Evolutionary conservation across 2,888 invertebrate species (phyloP).

Genomic region (Lamellibrachia satsuma): DNA sequence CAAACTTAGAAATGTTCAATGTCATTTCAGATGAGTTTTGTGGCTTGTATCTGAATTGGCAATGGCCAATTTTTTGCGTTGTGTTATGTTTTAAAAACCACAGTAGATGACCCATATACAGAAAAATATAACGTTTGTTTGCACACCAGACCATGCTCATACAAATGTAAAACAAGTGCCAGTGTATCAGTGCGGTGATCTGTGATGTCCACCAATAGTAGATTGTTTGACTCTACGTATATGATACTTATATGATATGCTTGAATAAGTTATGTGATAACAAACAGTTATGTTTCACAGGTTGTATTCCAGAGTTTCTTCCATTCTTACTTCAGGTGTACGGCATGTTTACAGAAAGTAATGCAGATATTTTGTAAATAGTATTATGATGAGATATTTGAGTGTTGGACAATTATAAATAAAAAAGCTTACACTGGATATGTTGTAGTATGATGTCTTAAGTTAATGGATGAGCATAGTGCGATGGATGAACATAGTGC

Average conservation of each 20-base stretch:
- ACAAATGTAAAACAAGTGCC: not conserved
- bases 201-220: not conserved
- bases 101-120: not conserved
- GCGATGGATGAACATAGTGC: too few relatives aligned
- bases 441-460: not conserved
- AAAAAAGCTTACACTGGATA: not conserved
- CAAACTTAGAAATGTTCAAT: not conserved
- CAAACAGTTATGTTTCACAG: not conserved
- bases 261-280: not conserved
- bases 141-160: not conserved
- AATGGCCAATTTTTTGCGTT: not conserved
- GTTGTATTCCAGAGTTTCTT: not conserved
- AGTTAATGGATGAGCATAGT: not conserved
- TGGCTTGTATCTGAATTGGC: not conserved
- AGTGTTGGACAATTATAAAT: not conserved
- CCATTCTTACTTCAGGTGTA: not conserved
- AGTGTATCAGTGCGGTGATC: not conserved
- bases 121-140: not conserved
- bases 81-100: not conserved
- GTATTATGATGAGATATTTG: not conserved
- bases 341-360: not conserved
- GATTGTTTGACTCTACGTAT: not conserved
- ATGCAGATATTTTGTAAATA: not conserved
- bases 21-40: not conserved
- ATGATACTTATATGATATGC: not conserved